These are phyloP conservation scores for Oncorhynchus keta DNA, from an alignment of 2,113 vertebrate genomes.

Conservation along the genomic window DNA sequence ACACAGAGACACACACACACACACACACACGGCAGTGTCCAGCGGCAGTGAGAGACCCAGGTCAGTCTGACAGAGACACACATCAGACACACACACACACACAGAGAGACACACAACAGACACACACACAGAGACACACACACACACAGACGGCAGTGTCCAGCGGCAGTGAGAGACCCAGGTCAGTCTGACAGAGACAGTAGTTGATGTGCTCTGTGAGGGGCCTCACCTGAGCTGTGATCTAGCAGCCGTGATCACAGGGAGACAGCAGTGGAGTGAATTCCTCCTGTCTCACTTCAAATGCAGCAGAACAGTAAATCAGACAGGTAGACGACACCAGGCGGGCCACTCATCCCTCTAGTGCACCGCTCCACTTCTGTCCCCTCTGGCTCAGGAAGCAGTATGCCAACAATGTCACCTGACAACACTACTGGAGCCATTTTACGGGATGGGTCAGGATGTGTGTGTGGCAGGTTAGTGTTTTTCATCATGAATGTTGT, in stretches of 20 bases:
- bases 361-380: conserved; percentile 65
- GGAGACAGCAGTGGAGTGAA: conserved; percentile 83
- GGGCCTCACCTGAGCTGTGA: conserved; percentile 90
- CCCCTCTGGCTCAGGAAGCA: conserved; percentile 71
- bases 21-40: background rate
- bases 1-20: no score
- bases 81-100: no score
- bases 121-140: no score
- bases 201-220: conserved; percentile 82
- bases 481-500: no score
- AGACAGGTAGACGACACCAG: conserved; percentile 76
- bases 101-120: no score
- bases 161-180: background rate
- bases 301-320: conserved; percentile 90
- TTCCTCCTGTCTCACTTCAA: conserved; percentile 95
- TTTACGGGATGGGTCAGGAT: conserved; percentile 16
- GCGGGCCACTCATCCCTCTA: conserved; percentile 81
- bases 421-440: conserved; percentile 40
- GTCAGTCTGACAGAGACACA: background rate
- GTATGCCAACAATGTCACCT: conserved; percentile 82
- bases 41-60: background rate
- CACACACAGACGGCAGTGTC: background rate
- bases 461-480: background rate
- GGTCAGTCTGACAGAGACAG: conserved; percentile 54
- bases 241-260: conserved; percentile 91